phyloP scores from a whole-genome alignment of 2,888 invertebrate genomes.

The Galeopsomyia nigrocyanea region DNA sequence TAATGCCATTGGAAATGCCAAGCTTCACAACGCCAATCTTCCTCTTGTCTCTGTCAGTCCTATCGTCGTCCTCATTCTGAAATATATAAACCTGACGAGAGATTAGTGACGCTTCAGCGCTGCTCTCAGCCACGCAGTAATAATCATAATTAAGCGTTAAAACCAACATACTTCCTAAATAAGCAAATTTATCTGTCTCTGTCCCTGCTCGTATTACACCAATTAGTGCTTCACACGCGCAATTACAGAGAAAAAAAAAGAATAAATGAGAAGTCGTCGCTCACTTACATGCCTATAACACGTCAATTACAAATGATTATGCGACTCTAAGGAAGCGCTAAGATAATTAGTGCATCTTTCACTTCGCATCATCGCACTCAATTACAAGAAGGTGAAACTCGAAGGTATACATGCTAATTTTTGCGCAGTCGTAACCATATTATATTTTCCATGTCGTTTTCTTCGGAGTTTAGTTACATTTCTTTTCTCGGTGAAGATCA shows the following conservation, averaged over 20 bases:
- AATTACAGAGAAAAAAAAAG: neutral
- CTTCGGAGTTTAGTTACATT: too few species aligned
- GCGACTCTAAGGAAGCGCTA: too few species aligned
- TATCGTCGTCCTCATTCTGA: conserved; percentile 70
- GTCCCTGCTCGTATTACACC: neutral
- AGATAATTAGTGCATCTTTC: too few species aligned
- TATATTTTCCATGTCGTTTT: too few species aligned
- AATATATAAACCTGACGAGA: conserved; percentile 61
- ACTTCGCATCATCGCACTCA: too few species aligned
- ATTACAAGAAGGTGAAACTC: too few species aligned
- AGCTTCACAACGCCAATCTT: conserved; percentile 79
- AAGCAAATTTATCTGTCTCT: neutral
- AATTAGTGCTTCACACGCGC: neutral
- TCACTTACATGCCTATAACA: too few species aligned
- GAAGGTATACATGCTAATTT: too few species aligned
- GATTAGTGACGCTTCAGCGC: conserved; percentile 38
- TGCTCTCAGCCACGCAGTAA: neutral
- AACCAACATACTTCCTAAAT: conserved; percentile 35
- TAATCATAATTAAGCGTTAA: conserved; percentile 21
- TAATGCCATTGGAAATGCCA: conserved; percentile 83
- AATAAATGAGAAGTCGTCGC: neutral
- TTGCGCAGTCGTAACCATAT: too few species aligned
- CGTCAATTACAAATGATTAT: too few species aligned
- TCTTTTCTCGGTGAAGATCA: too few species aligned
- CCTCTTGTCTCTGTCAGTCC: conserved; percentile 77